phyloP scores from a whole-genome alignment of 1,140 invertebrate genomes.

The Contarinia nasturtii region DNA sequence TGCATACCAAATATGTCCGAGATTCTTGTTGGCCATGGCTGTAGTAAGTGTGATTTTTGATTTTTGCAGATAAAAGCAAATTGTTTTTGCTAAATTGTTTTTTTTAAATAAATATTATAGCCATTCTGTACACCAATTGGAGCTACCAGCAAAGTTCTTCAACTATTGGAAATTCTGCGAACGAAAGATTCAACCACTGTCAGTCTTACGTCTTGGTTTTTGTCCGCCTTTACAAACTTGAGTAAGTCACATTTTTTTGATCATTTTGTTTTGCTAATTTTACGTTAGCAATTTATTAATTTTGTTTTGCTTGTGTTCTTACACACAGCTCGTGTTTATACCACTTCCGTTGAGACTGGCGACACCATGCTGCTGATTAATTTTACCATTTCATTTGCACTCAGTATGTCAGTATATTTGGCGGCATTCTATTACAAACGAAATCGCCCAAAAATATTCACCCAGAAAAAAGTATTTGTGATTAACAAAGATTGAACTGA shows the following conservation, averaged over 20 bases:
- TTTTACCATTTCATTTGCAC: constrained; percentile 36
- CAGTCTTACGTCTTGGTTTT: constrained; percentile 44
- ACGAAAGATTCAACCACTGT: constrained; percentile 43
- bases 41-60: constrained; percentile 30
- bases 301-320: background rate
- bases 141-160: constrained; percentile 45
- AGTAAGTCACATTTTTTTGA: constrained; percentile 34
- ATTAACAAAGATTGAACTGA: too few species aligned
- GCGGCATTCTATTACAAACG: constrained; percentile 33
- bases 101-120: constrained; percentile 20
- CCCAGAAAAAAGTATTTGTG: too few species aligned
- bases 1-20: constrained; percentile 31
- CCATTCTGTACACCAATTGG: constrained; percentile 49
- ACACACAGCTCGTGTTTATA: constrained; percentile 37
- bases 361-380: constrained; percentile 40
- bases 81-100: constrained; percentile 4
- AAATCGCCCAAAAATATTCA: too few species aligned
- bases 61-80: too few species aligned
- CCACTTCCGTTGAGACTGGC: constrained; percentile 41
- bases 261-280: background rate
- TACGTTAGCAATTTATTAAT: background rate
- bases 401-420: constrained; percentile 34
- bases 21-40: constrained; percentile 32
- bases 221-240: constrained; percentile 47
- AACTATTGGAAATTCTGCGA: constrained; percentile 38